Evolutionary conservation across 2,113 vertebrate species (phyloP), one percentile per base, ranked within the genome.

Genomic region (Hippocampus barbouri): DNA sequence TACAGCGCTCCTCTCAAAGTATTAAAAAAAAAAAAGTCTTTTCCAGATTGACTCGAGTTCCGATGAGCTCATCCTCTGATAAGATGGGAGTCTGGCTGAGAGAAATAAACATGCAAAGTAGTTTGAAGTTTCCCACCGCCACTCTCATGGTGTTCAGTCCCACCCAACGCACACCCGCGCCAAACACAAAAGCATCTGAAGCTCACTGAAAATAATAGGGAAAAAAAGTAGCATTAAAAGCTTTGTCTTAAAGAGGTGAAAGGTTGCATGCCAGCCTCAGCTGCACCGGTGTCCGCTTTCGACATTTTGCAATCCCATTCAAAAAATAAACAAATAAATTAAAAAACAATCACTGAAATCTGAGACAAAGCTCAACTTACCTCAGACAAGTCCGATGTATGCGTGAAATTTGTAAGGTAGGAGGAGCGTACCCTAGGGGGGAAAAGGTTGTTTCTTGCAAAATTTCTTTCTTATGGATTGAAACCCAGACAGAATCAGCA

Each of bases 341-440:
- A 34, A 34, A 34, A 34, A 34, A 34, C 30, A 34, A 34, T 34
- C 30, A 34, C 30, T 51, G 83, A 77, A 84, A 89, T 74, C 61
- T 0, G 81, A 89, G 79, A 64, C 71, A 59, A 53, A 69, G 66
- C 68, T 51, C 43, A 71, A 67, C 54, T 64, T 16, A 66, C 65
- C 56, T 75, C 73, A 38, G 20, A 66, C 65, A 70, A 25, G 6
- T 45, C 64, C 38, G 66, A 80, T 62, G 73, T 62, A 71, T 75
- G 70, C 47, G 34, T 21, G 69, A 61, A 75, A 79, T 79, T 84
- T 76, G 38, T 14, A 53, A 74, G 5, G 34, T 38, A 38, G 88
- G 83, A 84, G 86, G 74, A 77, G 71, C 69, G 63, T 79, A 78
- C 77, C 75, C 71, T 64, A 87, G 57, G 34, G 81, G 75, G 85